Conservation (phyloP, 2,888 invertebrate genomes). For the Meiosimyza decipiens region DNA sequence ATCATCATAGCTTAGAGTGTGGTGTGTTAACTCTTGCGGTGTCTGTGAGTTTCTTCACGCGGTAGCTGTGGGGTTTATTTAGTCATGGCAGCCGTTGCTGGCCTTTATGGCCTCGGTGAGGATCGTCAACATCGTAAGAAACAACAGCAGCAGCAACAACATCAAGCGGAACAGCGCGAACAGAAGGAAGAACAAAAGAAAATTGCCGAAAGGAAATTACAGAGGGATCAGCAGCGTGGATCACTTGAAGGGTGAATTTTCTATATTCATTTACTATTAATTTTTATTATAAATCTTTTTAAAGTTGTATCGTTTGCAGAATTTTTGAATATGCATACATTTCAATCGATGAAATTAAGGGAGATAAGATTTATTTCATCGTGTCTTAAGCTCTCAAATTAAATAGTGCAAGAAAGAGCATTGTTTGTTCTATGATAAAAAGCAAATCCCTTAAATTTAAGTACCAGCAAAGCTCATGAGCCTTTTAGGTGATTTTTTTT, state of each 20-base stretch:
- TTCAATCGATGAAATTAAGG: too few relatives aligned
- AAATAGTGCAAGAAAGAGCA: too few relatives aligned
- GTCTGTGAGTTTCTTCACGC: conserved; percentile 3
- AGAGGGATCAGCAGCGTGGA: conserved; percentile 56
- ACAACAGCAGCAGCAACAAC: conserved; percentile 70
- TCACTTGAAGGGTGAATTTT: conserved; percentile 61
- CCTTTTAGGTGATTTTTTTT: too few relatives aligned
- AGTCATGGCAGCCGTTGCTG: conserved; percentile 82
- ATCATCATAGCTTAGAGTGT: neutral
- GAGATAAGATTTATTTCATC: too few relatives aligned
- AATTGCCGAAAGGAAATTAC: conserved; percentile 60
- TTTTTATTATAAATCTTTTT: too few relatives aligned
- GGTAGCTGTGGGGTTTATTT: neutral
- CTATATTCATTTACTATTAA: conserved; percentile 22
- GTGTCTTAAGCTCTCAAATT: too few relatives aligned
- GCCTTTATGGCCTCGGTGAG: conserved; percentile 82
- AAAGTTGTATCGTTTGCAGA: too few relatives aligned
- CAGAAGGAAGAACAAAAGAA: conserved; percentile 69
- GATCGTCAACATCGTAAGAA: conserved; percentile 71
- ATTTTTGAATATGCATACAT: too few relatives aligned
- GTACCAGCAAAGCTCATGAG: too few relatives aligned
- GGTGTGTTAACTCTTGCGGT: neutral
- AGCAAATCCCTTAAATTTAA: too few relatives aligned
- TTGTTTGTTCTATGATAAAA: too few relatives aligned
- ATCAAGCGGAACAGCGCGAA: conserved; percentile 70